phyloP scores from a whole-genome alignment of 1,140 invertebrate species.

The Brachionus calyciflorus region DNA sequence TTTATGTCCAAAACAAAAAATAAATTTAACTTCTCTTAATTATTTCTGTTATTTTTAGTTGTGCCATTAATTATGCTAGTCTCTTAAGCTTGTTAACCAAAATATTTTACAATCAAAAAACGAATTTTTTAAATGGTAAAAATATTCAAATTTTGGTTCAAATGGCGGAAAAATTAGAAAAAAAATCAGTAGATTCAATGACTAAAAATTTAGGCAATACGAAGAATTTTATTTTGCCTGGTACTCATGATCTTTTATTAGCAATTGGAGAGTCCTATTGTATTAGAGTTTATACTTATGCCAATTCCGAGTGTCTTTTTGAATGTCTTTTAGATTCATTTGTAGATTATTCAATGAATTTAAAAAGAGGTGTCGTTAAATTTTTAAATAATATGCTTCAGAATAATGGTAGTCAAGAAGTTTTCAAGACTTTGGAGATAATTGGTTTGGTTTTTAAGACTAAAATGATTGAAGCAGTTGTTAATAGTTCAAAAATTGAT shows the following conservation, averaged over 20 bases:
- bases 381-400: constrained; percentile 13
- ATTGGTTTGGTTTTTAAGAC: neutral
- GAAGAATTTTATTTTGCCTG: constrained; percentile 15
- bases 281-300: neutral
- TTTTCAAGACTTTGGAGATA: neutral
- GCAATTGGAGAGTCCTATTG: constrained; percentile 16
- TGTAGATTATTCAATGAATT: neutral
- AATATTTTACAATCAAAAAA: neutral
- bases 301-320: neutral
- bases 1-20: neutral
- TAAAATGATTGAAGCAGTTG: neutral
- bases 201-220: neutral
- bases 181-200: neutral
- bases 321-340: neutral
- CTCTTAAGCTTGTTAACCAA: neutral
- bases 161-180: neutral
- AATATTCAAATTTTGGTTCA: neutral
- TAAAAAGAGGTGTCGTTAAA: neutral
- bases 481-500: neutral
- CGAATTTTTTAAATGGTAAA: neutral
- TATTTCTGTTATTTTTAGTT: neutral
- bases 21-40: neutral
- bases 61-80: neutral
- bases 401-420: no score
- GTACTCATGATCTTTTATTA: constrained; percentile 7